These are phyloP conservation scores for Macaria notata DNA, from an alignment of 2,888 invertebrate genomes.

Conservation along the genomic window DNA sequence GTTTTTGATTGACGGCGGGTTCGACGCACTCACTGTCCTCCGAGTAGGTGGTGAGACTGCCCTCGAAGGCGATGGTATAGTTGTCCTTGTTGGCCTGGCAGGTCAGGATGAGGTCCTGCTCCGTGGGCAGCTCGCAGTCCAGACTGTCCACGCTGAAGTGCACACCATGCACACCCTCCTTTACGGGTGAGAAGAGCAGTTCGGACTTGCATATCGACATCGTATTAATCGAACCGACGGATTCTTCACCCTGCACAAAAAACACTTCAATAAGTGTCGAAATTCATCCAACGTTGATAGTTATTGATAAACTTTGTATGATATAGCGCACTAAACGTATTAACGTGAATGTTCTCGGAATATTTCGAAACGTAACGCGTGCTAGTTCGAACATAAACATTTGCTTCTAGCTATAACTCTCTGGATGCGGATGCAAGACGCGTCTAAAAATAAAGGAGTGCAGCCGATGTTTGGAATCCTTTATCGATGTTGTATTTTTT, in stretches of 20 bases:
- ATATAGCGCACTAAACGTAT: conserved; percentile 36
- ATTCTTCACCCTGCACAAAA: conserved; percentile 85
- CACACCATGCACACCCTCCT: conserved; percentile 88
- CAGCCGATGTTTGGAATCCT: conserved; percentile 34
- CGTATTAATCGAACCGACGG: conserved; percentile 87
- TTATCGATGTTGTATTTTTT: conserved; percentile 23
- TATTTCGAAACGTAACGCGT: conserved; percentile 65
- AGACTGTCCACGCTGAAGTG: conserved; percentile 95
- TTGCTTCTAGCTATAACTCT: conserved; percentile 60
- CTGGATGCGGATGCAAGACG: conserved; percentile 63
- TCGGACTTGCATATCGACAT: conserved; percentile 97
- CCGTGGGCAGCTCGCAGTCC: conserved; percentile 91
- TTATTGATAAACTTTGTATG: conserved; percentile 18
- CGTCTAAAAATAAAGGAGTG: conserved; percentile 57
- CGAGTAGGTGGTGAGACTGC: conserved; percentile 91
- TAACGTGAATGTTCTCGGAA: conserved; percentile 58
- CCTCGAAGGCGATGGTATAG: conserved; percentile 97
- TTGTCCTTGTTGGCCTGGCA: conserved; percentile 97
- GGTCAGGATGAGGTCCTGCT: conserved; percentile 93
- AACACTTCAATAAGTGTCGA: conserved; percentile 1
- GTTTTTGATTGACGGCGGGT: conserved; percentile 77
- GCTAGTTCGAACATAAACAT: conserved; percentile 73
- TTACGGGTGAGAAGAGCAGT: conserved; percentile 94
- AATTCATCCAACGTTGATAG: conserved; percentile 11
- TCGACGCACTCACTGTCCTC: conserved; percentile 90